Base-by-base conservation (phyloP, 2,113 vertebrate species). In the Erinaceus europaeus region DNA sequence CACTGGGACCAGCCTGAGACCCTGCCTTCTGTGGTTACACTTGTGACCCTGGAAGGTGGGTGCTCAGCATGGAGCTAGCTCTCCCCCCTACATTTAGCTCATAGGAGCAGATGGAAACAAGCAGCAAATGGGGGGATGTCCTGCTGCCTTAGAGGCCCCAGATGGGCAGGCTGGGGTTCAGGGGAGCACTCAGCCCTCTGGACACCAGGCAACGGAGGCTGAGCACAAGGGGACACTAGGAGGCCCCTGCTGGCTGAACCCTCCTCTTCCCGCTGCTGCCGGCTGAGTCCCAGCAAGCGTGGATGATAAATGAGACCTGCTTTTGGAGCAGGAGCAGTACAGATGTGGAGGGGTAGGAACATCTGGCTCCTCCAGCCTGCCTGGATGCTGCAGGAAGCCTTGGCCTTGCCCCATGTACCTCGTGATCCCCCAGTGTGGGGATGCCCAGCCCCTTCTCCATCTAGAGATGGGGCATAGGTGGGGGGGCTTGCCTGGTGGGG, bases 321-420 rank as follows among this genome's bases (percentile, higher is more conserved):
- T 53, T 67, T 61, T 64, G 62, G 73, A 80, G 64, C 27, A 14
- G 85, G 75, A 34, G 17, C 18, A 20, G 73, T 48, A 8, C 88
- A 89, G 90, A 74, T 93, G 86, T 89, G 89, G 25, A 52, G 10
- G 25, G 84, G 46, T 0, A 3, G 1, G 23, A 80, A 59, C 92
- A 90, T 84, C 93, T 91, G 92, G 68, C 15, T 52, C 44, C 46
- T 32, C 23, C 62, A 29, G 79, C 40, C 67, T 1, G 3, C 40
- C 23, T 17, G 14, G 8, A 25, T 18, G 9, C 53, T 52, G 32
- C 4, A n/a, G n/a, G n/a, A n/a, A n/a, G n/a, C n/a, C n/a, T n/a
- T n/a, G n/a, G n/a, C n/a, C n/a, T n/a, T n/a, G n/a, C n/a, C n/a
- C n/a, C n/a, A n/a, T n/a, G n/a, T n/a, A n/a, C n/a, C n/a, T n/a